A percentile compares a stretch with the other conserved stretches of the same genome.
Evolutionary conservation across 30 jellyfish, hydroid and myxozoan species (phyloP).

Genomic region (Turritopsis rubra): DNA sequence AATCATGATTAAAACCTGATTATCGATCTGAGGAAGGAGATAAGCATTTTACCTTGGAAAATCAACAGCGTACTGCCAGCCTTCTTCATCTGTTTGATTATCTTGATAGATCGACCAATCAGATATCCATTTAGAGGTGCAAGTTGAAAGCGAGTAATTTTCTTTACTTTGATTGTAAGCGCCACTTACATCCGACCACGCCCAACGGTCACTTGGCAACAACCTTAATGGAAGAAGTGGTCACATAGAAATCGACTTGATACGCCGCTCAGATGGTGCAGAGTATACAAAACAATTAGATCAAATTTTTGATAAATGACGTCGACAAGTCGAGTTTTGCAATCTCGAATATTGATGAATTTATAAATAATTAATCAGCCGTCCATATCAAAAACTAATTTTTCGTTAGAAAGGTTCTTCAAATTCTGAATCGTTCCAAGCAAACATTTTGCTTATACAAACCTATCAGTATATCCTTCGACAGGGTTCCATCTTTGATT

Average conservation of each 20-base stretch:
- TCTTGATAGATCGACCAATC: constrained; percentile 61
- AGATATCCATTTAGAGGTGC: constrained; percentile 71
- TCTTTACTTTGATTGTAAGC: constrained; percentile 34
- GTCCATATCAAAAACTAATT: too few species aligned
- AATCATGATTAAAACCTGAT: too few species aligned
- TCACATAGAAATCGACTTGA: neutral
- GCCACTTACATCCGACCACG: constrained; percentile 92
- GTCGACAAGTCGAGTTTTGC: too few species aligned
- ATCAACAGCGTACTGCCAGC: constrained; percentile 99
- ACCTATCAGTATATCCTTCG: constrained; percentile 88
- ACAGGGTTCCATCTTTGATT: constrained; percentile 94
- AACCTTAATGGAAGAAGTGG: constrained; percentile 34
- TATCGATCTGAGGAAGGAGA: neutral
- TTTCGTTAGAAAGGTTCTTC: neutral
- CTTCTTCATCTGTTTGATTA: constrained; percentile 56
- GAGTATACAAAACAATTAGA: too few species aligned
- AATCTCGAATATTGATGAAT: too few species aligned
- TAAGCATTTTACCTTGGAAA: constrained; percentile 60
- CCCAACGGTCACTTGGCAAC: constrained; percentile 91
- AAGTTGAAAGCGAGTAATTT: constrained; percentile 54
- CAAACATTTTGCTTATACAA: neutral
- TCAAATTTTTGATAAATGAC: too few species aligned
- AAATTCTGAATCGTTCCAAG: neutral
- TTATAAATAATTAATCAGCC: too few species aligned
- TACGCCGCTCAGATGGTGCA: too few species aligned